Evolutionary conservation across 2,113 vertebrate species (phyloP).

Genomic region (Larimichthys crocea): DNA sequence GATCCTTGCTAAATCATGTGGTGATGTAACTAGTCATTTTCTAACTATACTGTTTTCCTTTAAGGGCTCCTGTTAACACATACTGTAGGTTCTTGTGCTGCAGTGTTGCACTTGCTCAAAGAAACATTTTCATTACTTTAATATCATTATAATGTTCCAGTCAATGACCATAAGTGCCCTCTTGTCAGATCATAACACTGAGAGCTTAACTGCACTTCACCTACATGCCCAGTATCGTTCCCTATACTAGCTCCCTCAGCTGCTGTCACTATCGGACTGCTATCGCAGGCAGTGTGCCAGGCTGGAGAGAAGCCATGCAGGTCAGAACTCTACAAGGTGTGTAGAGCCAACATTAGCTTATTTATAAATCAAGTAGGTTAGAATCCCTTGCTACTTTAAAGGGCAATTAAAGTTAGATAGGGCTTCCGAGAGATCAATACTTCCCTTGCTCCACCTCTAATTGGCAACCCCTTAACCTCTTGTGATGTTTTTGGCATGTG

Average conservation of each 20-base stretch:
- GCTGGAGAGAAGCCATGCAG: slow-evolving; percentile 5
- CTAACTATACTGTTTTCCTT: no score
- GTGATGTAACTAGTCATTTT: no score
- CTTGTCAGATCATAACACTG: not conserved
- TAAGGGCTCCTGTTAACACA: no score
- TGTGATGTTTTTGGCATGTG: not conserved
- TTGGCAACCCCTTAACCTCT: not conserved
- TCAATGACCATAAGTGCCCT: not conserved
- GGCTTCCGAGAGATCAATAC: slow-evolving; percentile 22
- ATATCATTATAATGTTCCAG: not conserved
- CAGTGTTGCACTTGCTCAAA: no score
- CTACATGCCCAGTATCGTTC: not conserved
- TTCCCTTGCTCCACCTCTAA: not conserved
- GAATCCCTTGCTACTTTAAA: slow-evolving; percentile 12
- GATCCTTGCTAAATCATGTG: no score
- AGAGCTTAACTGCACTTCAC: not conserved
- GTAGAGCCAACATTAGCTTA: slow-evolving; percentile 11
- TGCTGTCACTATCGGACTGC: not conserved
- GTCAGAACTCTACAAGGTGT: not conserved
- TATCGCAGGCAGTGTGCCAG: slow-evolving; percentile 18
- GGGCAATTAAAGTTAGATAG: slow-evolving; percentile 17
- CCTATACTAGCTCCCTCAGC: not conserved
- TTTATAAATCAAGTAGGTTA: slow-evolving; percentile 24
- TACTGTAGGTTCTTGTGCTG: no score
- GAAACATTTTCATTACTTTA: no score